phyloP scores from a whole-genome alignment of 2,113 vertebrate genomes.

The Telmatochromis brachygnathus region DNA sequence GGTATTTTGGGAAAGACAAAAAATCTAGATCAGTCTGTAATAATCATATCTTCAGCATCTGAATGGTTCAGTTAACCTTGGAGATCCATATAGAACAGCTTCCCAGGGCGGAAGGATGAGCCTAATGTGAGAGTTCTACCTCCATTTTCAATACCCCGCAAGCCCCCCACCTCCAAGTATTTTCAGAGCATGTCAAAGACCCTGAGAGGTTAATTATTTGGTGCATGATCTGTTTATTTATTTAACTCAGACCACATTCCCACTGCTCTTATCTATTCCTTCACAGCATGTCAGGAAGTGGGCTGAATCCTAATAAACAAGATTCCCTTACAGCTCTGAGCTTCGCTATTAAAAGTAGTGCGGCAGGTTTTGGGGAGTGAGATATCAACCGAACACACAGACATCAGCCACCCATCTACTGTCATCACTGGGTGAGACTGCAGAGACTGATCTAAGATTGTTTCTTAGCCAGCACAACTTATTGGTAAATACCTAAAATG shows the following conservation, averaged over 20 bases:
- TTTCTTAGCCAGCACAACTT: not conserved
- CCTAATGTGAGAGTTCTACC: not conserved
- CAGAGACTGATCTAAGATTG: not conserved
- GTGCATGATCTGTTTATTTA: slow-evolving; percentile 68
- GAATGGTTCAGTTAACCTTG: not conserved
- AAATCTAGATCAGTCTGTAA: not conserved
- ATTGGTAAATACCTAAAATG: not conserved
- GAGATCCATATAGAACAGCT: not conserved
- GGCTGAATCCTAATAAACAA: slow-evolving; percentile 51
- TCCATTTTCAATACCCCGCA: not conserved
- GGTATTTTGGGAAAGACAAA: not conserved
- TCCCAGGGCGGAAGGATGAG: not conserved
- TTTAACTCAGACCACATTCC: slow-evolving; percentile 45
- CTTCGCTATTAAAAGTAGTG: not conserved
- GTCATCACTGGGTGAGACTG: not conserved
- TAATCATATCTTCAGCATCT: not conserved
- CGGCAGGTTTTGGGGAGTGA: not conserved
- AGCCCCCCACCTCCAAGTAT: not conserved
- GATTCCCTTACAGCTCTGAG: slow-evolving; percentile 9
- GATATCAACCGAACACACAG: not conserved
- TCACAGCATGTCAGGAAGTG: slow-evolving; percentile 32
- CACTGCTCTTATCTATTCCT: slow-evolving; percentile 46
- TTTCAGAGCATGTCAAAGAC: slow-evolving; percentile 59
- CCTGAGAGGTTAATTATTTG: slow-evolving; percentile 68
- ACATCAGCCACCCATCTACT: not conserved